Conservation (phyloP, 2,888 invertebrate genomes). For the Melipona bicolor region DNA sequence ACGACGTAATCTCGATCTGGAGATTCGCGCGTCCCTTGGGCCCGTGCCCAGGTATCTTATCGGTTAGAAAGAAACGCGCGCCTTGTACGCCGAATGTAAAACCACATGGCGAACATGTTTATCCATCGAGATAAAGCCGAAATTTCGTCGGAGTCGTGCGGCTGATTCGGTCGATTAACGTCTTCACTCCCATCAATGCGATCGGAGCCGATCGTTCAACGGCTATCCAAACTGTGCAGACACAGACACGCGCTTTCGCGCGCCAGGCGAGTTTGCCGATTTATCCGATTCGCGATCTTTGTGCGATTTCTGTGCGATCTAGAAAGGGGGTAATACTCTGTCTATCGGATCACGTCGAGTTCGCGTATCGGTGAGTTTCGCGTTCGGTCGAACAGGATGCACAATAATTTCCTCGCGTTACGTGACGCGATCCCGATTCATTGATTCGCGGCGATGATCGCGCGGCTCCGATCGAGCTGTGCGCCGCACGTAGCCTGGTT, state of each 20-base stretch:
- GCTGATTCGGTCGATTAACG: conserved; percentile 12
- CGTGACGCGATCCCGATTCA: conserved; percentile 60
- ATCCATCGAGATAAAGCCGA: conserved; percentile 26
- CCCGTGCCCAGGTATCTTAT: conserved; percentile 46
- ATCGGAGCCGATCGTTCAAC: background rate
- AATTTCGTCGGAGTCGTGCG: conserved; percentile 27
- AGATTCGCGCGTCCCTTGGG: conserved; percentile 50
- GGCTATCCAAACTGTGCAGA: too few species aligned
- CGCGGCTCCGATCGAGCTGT: background rate
- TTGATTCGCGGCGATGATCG: conserved; percentile 47
- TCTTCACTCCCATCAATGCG: background rate
- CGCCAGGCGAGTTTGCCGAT: background rate
- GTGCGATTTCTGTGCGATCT: conserved; percentile 5
- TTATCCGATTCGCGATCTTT: conserved; percentile 28
- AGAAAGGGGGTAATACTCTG: conserved; percentile 29
- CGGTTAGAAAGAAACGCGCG: conserved; percentile 40
- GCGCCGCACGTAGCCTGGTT: background rate
- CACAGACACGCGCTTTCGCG: background rate
- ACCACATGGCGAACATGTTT: conserved; percentile 43
- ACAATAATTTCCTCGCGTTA: conserved; percentile 59
- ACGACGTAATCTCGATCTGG: conserved; percentile 58
- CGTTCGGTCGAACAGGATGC: conserved; percentile 39
- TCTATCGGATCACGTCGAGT: conserved; percentile 48
- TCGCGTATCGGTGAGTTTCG: background rate
- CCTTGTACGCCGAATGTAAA: conserved; percentile 46